Evolutionary conservation across 2,113 vertebrate species (phyloP).

Genomic region (Myotis davidii): DNA sequence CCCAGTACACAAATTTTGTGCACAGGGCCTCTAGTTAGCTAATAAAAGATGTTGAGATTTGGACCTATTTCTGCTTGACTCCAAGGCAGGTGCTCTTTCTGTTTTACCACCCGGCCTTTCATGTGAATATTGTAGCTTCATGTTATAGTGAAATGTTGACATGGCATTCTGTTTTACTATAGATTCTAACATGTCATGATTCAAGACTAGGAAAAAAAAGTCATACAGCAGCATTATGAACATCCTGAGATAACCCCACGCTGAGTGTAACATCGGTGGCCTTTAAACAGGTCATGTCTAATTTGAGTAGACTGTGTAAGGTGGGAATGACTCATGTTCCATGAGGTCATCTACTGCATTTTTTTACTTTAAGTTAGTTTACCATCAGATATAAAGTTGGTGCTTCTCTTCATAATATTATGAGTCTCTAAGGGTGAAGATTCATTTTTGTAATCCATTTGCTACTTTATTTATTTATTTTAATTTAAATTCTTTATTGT

Average conservation of each 20-base stretch:
- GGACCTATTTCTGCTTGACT: neutral
- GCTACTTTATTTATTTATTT: constrained; percentile 9
- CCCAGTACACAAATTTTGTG: too few species aligned
- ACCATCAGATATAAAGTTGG: neutral
- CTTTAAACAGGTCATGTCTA: constrained; percentile 23
- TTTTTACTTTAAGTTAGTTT: constrained; percentile 51
- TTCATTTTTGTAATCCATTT: neutral
- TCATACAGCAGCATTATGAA: neutral
- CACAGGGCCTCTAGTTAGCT: neutral
- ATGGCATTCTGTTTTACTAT: neutral
- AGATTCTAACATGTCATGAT: neutral
- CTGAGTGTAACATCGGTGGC: neutral
- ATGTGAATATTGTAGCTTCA: constrained; percentile 3
- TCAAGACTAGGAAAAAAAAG: neutral
- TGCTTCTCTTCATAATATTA: neutral
- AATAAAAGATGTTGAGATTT: neutral
- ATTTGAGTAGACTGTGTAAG: neutral
- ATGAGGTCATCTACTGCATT: neutral
- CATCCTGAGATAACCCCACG: neutral
- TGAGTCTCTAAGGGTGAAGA: neutral
- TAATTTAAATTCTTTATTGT: neutral
- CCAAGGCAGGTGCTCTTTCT: neutral
- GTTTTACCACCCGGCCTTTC: neutral
- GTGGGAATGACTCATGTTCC: constrained; percentile 35
- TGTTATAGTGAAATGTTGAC: neutral